Evolutionary conservation across 2,113 vertebrate genomes (phyloP).

Genomic region (Tragelaphus scriptus): DNA sequence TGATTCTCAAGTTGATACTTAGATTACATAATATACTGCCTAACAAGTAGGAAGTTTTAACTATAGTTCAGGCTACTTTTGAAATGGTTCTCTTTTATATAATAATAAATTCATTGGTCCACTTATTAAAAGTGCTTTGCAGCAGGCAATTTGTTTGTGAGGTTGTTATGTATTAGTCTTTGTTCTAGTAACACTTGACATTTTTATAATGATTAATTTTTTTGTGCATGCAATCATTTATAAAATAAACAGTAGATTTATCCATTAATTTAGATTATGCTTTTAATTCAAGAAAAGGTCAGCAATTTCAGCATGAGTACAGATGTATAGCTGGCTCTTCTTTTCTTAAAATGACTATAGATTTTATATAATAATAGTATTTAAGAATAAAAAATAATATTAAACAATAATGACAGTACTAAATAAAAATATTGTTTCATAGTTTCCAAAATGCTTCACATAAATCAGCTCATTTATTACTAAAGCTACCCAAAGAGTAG

Average conservation of each 20-base stretch:
- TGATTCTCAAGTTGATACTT: background rate
- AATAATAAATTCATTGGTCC: constrained; percentile 11
- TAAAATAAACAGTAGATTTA: background rate
- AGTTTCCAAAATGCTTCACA: background rate
- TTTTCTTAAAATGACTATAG: background rate
- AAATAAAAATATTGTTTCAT: background rate
- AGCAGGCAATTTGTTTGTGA: background rate
- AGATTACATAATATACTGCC: background rate
- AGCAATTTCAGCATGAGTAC: background rate
- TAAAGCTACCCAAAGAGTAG: background rate
- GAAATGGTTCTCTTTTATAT: background rate
- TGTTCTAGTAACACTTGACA: constrained; percentile 3
- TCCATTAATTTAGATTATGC: constrained; percentile 1
- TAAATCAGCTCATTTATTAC: background rate
- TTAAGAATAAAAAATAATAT: background rate
- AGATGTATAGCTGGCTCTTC: background rate
- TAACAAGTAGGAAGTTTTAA: background rate
- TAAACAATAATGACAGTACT: background rate
- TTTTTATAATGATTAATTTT: constrained; percentile 17
- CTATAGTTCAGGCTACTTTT: background rate
- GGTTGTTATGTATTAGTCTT: background rate
- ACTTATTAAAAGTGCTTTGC: background rate
- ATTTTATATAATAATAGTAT: background rate
- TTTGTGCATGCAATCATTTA: background rate
- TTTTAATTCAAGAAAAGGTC: constrained; percentile 16